Evolutionary conservation across 1,140 invertebrate species (phyloP), one percentile per base, ranked within the genome.

Genomic region (Apis dorsata): DNA sequence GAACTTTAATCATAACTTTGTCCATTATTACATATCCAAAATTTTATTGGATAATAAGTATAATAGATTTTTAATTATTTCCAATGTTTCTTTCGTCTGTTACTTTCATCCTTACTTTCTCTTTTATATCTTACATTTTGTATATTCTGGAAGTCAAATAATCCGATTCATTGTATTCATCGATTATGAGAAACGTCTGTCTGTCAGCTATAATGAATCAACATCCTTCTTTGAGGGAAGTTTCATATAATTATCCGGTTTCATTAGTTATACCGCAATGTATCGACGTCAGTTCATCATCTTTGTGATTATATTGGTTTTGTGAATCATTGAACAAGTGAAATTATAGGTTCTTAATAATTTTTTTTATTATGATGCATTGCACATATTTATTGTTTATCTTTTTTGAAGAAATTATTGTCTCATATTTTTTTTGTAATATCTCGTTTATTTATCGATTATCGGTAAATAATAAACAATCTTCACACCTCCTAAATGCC

Each of bases 161-260:
- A 11, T 62, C 51, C 19, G 12, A 65, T 49, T 74, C 51, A 60
- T 69, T 69, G 24, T 70, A 59, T 62, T 21, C 55, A 44, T 53
- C 2, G 3, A 4, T 34, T n/a, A 60, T 21, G 10, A n/a, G 11
- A 10, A 53, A 53, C 34, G 74, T 76, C 74, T 44, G 74, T 76
- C 60, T 76, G 24, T 63, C 5, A n/a, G n/a, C 21, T 49, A 21
- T 68, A 24, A 53, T 76, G 74, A 76, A 51, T 76, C 74, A 63
- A 63, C 73, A 75, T 75, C 74, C 74, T 76, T 53, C 49, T 34
- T 62, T 24, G 74, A 28, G n/a, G 60, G 12, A 53, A 53, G 13
- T 28, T 63, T 21, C 17, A 15, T 34, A 53, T 63, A 53, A 76
- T 76, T 65, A 21, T 49, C 19, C 21, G 28, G 74, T 63, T 63